Evolutionary conservation across 1,140 invertebrate genomes (phyloP), one percentile per base, ranked within the genome.

Genomic region (Cryptotermes secundus): DNA sequence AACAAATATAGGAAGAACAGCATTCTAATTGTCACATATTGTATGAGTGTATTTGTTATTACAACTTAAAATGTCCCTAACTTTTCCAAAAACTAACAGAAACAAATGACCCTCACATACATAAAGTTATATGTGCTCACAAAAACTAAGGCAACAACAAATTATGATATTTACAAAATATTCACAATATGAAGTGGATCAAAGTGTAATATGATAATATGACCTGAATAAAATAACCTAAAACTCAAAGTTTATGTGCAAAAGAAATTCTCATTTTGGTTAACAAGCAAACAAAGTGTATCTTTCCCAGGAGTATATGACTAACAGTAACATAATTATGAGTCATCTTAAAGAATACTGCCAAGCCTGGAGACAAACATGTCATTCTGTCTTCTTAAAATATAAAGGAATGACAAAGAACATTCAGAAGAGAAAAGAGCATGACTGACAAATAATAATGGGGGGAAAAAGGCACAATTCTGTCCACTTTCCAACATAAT

Each of bases 401-500:
- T n/a, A 14, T 31, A 72, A 72, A 26, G 59, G 31, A 72, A 31
- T 1, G 31, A 31, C n/a, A 72, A 31, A 31, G n/a, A n/a, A 7
- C 1, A 31, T 72, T 38, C 38, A 38, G 12, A 38, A 12, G 12
- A 38, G 38, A 38, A 6, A 38, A 38, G 38, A 38, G 4, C 4
- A 38, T 38, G 38, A 4, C 4, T 12, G 38, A 38, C 38, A 38
- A 38, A 38, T n/a, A 38, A 4, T 6, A 38, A 38, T 38, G 38
- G 14, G n/a, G 1, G n/a, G 26, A 72, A 72, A 72, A 72, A 72
- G 59, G 59, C 59, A 72, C 59, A 72, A 31, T 72, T 72, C 59
- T 72, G 59, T 4, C 59, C 59, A 72, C 59, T 72, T 72, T 72
- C 59, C 59, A 72, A 31, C n/a, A n/a, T 72, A 72, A 72, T n/a